phyloP scores from a whole-genome alignment of 2,113 vertebrate genomes.

The Chiloscyllium plagiosum region DNA sequence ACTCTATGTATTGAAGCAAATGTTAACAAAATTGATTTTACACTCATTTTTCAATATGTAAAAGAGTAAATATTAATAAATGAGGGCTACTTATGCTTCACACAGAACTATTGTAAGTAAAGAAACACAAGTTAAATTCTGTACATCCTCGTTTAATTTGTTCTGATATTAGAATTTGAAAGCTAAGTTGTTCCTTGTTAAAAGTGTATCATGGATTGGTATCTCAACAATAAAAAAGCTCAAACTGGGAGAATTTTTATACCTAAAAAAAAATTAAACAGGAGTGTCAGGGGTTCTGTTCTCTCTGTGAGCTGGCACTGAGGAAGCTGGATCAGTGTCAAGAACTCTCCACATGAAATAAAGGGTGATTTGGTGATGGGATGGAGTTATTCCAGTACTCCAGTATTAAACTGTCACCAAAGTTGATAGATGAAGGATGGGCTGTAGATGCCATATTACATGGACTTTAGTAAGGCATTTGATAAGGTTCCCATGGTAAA shows the following conservation, averaged over 20 bases:
- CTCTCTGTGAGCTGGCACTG: no score
- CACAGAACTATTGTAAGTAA: background rate
- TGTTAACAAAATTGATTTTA: background rate
- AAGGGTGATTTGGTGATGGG: no score
- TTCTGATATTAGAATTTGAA: slow-evolving; percentile 11
- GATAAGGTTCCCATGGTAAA: no score
- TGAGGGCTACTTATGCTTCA: background rate
- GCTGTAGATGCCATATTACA: no score
- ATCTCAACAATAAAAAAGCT: background rate
- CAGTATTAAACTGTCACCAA: no score
- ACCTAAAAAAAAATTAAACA: no score
- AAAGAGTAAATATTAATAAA: slow-evolving; percentile 11
- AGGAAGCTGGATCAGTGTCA: no score
- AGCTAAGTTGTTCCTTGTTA: slow-evolving; percentile 15
- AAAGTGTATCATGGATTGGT: slow-evolving; percentile 28
- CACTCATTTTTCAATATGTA: background rate
- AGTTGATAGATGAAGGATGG: no score
- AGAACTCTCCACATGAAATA: no score
- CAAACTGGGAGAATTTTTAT: slow-evolving; percentile 10
- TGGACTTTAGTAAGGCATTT: no score
- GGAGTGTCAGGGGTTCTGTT: no score
- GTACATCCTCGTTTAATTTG: slow-evolving; percentile 17
- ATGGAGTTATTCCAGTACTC: no score
- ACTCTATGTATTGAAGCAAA: slow-evolving; percentile 12
- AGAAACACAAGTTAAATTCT: background rate